Base-by-base conservation (phyloP, 2,797 vertebrate genomes). In the Esox masquinongy region DNA sequence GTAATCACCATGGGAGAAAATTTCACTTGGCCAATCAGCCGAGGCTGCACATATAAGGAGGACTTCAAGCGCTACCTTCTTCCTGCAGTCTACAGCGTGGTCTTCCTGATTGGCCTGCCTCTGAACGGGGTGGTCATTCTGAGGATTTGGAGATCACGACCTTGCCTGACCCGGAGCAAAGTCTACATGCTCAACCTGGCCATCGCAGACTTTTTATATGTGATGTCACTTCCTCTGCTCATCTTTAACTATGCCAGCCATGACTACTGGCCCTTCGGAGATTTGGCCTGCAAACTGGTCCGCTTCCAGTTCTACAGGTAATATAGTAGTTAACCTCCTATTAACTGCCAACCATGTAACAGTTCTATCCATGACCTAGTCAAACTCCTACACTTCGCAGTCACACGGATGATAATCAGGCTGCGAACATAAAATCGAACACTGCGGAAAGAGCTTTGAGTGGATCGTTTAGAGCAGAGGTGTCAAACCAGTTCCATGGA, bases 211-310 rank as follows among this genome's bases (percentile, higher is more conserved):
- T 89, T 99, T 22, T 92, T 99, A 8, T 99, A 99, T 0, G 96
- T 97, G 84, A 97, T 95, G 85, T 99, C 97, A 1, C 94, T 99
- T 75, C 98, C 97, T 0, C 90, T 99, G 64, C 96, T 99, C 79
- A 96, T 99, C 88, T 99, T 97, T 91, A 99, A 99, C 93, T 99
- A 99, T 0, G 95, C 90, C 74, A 96, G 94, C 64, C 93, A 93
- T 16, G 98, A 99, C 90, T 96, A 98, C 79, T 99, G 98, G 98
- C 97, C 97, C 7, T 99, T 99, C 0, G 97, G 98, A 0, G 96
- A 99, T 81, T 86, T 96, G 68, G 80, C 94, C 34, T 99, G 98
- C 89, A 96, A 96, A 39, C 83, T 97, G 0, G 88, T 99, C 47
- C 94, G 97, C 56, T 98, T 99, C 91, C 96, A 98, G 90, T 99